Evolutionary conservation across 2,113 vertebrate genomes (phyloP).

Genomic region (Oncorhynchus mykiss): DNA sequence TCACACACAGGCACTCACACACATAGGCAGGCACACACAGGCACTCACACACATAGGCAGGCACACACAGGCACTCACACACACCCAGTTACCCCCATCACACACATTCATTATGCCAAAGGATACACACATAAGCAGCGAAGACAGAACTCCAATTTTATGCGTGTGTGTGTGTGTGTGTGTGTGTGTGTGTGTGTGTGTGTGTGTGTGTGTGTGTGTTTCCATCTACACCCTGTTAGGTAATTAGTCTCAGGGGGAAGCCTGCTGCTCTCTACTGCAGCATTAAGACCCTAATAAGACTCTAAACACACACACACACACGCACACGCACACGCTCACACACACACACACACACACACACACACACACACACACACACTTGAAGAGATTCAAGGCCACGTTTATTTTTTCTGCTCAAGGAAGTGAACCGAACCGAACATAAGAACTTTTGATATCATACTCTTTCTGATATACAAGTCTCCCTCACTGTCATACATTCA

Average conservation of each 20-base stretch:
- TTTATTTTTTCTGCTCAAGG: no score
- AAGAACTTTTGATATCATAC: no score
- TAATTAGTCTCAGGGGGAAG: slow-evolving; percentile 70
- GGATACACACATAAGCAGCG: slow-evolving; percentile 58
- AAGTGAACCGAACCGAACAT: no score
- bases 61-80: slow-evolving; percentile 14
- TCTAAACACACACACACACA: slow-evolving; percentile 45
- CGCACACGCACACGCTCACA: slow-evolving; percentile 27
- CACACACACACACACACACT: slow-evolving; percentile 34
- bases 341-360: slow-evolving; percentile 45
- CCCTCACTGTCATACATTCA: no score
- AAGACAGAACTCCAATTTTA: slow-evolving; percentile 32
- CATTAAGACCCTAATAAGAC: slow-evolving; percentile 57
- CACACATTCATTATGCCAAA: slow-evolving; percentile 39
- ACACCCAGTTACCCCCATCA: slow-evolving; percentile 3
- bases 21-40: slow-evolving; percentile 10
- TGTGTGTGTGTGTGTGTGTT: slow-evolving; percentile 54
- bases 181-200: slow-evolving; percentile 2
- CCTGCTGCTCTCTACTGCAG: slow-evolving; percentile 55
- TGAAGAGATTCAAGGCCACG: no score
- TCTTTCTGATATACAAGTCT: no score
- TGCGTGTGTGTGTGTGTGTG: slow-evolving; percentile 13
- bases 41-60: slow-evolving; percentile 42
- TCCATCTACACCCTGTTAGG: slow-evolving; percentile 60
- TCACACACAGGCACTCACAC: slow-evolving; percentile 7